Evolutionary conservation across 2,113 vertebrate genomes (phyloP), one percentile per base, ranked within the genome.

Genomic region (Clupea harengus): DNA sequence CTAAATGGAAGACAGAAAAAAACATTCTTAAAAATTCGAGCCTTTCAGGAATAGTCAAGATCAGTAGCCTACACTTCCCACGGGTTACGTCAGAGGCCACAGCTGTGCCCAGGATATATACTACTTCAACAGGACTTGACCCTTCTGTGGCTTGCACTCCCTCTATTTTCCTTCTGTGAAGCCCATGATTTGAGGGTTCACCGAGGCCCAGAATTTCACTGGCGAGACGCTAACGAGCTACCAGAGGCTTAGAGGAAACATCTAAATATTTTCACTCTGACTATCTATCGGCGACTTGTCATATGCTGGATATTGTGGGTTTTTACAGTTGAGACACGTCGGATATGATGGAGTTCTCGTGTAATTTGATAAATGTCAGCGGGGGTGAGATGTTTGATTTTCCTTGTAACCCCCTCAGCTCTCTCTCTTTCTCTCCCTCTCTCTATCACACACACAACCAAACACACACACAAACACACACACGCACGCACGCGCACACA

Each of bases 381-480:
- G 22, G 54, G 54, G 18, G 54, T 60, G 54, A 60, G 54, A 22
- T 60, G 52, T 54, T 17, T 54, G 50, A 52, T 17, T 13, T 54
- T 84, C 10, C 81, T 39, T 87, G 86, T 85, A 28, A 87, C 84
- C 64, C 81, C 81, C 44, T 82, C 39, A 81, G 32, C 57, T 1
- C 28, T 17, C 50, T 83, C 25, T 83, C 32, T 25, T 15, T 45
- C 52, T 67, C 44, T 20, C 39, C 39, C 52, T 10, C 32, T 18
- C 52, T 18, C 80, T 39, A 2, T 9, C 81, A n/a, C 39, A 17
- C 81, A 47, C 54, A 45, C 52, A 5, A 57, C 39, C 25, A 11
- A 81, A 13, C 39, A 64, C 50, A 15, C 28, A n/a, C 52, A 25
- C 80, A 50, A 6, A 11, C 81, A n/a, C 78, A 45, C 50, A 85